Base-by-base conservation (phyloP, 92 coral and sea anemone genomes). In the Muricea muricata region DNA sequence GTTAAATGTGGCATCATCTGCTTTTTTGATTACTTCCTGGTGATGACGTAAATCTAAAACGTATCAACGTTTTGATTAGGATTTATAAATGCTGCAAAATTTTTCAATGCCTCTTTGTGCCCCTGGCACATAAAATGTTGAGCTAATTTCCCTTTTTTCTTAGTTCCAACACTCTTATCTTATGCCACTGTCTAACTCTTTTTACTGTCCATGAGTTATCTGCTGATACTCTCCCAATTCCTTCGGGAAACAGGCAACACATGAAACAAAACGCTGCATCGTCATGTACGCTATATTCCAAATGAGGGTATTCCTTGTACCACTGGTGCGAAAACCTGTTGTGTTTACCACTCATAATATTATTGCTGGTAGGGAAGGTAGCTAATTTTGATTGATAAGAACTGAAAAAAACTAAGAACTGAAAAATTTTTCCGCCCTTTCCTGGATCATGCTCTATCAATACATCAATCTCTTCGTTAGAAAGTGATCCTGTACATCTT, bases 321-420 rank as follows among this genome's bases (percentile, higher is more conserved):
- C 82, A 77, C 25, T 56, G 35, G 54, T 32, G 1, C 28, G 82
- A 77, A 65, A 77, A 77, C 34, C 33, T 30, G 26, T 56, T 46
- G 60, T 54, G 82, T 34, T 77, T 77, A 0, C 70, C 70, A 54
- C 50, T 31, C 31, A 39, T 4, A 20, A 54, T 55, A 40, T 23
- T 54, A 30, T 54, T 29, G 57, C 57, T 77, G 52, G 46, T 77
- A 35, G 69, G 47, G 54, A 26, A 77, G 5, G 70, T 35, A 7
- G 82, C 69, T 77, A 77, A 77, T 45, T 77, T 77, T 21, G 82
- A 70, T 57, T 77, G 82, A 30, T n/a, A 77, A 23, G 82, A 70
- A 34, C 70, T 54, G 1, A 77, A 55, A 40, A 31, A 55, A 54
- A 33, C 33, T 17, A 55, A 61, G 57, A 55, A 77, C 12, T 74